A percentile compares a stretch with the other conserved stretches of the same genome.
phyloP scores from a whole-genome alignment of 2,888 invertebrate genomes.

The Chrysolina oricalcia region DNA sequence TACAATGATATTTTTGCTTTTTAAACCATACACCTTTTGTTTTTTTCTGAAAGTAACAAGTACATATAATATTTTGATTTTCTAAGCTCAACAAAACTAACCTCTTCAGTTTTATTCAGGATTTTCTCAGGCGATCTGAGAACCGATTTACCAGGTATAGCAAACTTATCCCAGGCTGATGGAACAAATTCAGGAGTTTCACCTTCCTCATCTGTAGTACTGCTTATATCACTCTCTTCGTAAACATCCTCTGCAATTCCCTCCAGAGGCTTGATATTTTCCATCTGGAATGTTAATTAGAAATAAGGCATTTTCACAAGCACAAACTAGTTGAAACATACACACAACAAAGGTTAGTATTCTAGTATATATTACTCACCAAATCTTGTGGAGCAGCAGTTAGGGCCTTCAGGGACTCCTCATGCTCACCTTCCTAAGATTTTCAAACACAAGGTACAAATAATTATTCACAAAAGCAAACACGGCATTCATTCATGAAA shows the following conservation, averaged over 20 bases:
- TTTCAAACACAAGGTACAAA: slow-evolving; percentile 56
- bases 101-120: slow-evolving; percentile 62
- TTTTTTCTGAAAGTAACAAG: slow-evolving; percentile 62
- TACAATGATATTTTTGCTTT: slow-evolving; percentile 87
- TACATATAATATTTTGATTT: not conserved
- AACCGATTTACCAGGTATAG: slow-evolving; percentile 84
- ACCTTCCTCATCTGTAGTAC: slow-evolving; percentile 76
- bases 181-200: slow-evolving; percentile 83
- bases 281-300: slow-evolving; percentile 47
- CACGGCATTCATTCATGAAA: slow-evolving; percentile 3
- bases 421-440: slow-evolving; percentile 71
- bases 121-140: slow-evolving; percentile 78
- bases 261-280: slow-evolving; percentile 63
- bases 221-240: slow-evolving; percentile 67
- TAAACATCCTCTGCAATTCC: slow-evolving; percentile 65
- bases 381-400: slow-evolving; percentile 69
- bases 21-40: slow-evolving; percentile 81
- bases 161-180: slow-evolving; percentile 86
- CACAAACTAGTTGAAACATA: not conserved
- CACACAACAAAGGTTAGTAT: slow-evolving; percentile 10
- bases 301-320: not conserved
- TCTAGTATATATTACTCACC: slow-evolving; percentile 62
- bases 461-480: slow-evolving; percentile 41
- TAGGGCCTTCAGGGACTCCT: slow-evolving; percentile 71
- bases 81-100: slow-evolving; percentile 31